Conservation (phyloP, 2,888 invertebrate genomes). For the Eueremaeus valkanovi region DNA sequence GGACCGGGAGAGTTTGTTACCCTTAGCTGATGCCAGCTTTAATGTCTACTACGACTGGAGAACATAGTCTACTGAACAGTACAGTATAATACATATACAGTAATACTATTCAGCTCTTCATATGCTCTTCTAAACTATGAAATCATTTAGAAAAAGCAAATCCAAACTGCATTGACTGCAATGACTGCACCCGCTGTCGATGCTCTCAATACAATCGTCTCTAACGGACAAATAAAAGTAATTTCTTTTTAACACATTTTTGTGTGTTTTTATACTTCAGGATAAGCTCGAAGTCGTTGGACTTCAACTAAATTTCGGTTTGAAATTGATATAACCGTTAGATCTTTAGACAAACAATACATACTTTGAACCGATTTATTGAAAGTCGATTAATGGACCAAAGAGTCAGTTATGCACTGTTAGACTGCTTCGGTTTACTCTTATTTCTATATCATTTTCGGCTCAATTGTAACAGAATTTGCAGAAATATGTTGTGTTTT, state of each 20-base stretch:
- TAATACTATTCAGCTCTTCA: not conserved
- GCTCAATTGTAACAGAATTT: too few species aligned
- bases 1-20: constrained; percentile 7
- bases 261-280: not conserved
- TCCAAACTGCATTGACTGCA: constrained; percentile 9
- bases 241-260: constrained; percentile 15
- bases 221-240: constrained; percentile 19
- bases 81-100: not conserved
- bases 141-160: not conserved
- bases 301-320: not conserved
- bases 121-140: not conserved
- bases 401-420: too few species aligned
- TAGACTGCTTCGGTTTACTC: too few species aligned
- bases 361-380: too few species aligned
- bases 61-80: too few species aligned
- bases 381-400: too few species aligned
- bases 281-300: not conserved
- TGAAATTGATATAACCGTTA: not conserved
- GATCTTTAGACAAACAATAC: too few species aligned
- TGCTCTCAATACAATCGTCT: not conserved
- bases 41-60: not conserved
- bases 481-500: too few species aligned
- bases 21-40: constrained; percentile 5
- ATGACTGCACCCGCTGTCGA: constrained; percentile 6
- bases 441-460: too few species aligned